A percentile compares a stretch with the other conserved stretches of the same genome.
phyloP scores from a whole-genome alignment of 2,797 vertebrate species.

The Halcyon leucocephala region DNA sequence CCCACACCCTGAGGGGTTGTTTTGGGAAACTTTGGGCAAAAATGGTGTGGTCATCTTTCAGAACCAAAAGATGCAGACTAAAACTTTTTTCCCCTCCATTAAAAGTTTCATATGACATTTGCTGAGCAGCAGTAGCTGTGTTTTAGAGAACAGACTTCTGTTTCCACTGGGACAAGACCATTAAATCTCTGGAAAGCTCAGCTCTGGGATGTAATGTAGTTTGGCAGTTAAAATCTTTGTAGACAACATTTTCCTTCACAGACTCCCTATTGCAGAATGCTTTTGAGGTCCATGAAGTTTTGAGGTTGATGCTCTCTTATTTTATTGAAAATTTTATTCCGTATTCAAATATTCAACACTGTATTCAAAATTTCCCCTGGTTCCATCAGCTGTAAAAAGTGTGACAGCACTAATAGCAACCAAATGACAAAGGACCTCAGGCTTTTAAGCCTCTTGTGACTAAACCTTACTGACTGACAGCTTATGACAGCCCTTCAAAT shows the following conservation, averaged over 20 bases:
- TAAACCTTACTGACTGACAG: neutral
- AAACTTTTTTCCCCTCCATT: neutral
- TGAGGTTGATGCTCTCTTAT: neutral
- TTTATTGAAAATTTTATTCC: neutral
- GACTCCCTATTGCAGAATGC: neutral
- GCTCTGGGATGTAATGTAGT: neutral
- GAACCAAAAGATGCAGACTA: neutral
- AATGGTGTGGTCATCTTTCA: neutral
- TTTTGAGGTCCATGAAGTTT: neutral
- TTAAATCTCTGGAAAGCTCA: constrained; percentile 7
- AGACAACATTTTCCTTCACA: constrained; percentile 11
- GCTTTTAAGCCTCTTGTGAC: neutral
- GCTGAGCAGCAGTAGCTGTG: neutral
- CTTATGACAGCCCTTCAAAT: neutral
- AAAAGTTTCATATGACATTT: neutral
- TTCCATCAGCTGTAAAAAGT: neutral
- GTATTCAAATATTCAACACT: neutral
- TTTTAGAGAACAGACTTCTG: neutral
- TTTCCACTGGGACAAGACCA: neutral
- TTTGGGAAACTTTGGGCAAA: neutral
- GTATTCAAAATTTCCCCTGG: neutral
- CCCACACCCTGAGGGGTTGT: neutral
- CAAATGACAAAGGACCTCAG: neutral
- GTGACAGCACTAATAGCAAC: neutral
- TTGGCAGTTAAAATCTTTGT: constrained; percentile 13